Evolutionary conservation across 2,888 invertebrate genomes (phyloP).

Genomic region (Sisyra terminalis): DNA sequence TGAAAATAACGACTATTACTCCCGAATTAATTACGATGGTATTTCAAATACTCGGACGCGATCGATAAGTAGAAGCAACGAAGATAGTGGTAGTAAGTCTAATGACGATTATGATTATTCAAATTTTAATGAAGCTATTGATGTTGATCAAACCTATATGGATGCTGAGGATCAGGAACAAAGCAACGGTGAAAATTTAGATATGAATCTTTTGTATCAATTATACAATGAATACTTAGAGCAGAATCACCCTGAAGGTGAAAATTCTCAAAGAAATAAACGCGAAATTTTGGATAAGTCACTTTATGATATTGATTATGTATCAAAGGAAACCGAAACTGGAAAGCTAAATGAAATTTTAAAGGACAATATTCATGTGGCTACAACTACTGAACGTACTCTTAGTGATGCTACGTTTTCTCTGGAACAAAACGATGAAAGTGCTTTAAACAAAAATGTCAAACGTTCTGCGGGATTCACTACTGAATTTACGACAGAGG

Average conservation of each 20-base stretch:
- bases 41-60: background rate
- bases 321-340: background rate
- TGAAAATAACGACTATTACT: background rate
- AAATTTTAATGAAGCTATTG: background rate
- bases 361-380: background rate
- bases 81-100: background rate
- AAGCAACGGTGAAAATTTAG: background rate
- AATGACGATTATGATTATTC: conserved; percentile 3
- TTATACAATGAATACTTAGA: background rate
- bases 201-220: background rate
- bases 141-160: conserved; percentile 3
- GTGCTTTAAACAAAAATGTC: no score
- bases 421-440: background rate
- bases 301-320: background rate
- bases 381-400: conserved; percentile 1
- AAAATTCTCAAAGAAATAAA: background rate
- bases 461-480: no score
- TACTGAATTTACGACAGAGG: no score
- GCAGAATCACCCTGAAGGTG: background rate
- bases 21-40: background rate
- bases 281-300: background rate
- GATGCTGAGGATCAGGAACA: background rate
- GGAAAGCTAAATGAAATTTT: background rate
- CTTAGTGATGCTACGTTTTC: background rate
- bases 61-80: background rate